These are phyloP conservation scores for Pogonocichla stellata DNA, from an alignment of 2,113 vertebrate species.

Conservation along the genomic window DNA sequence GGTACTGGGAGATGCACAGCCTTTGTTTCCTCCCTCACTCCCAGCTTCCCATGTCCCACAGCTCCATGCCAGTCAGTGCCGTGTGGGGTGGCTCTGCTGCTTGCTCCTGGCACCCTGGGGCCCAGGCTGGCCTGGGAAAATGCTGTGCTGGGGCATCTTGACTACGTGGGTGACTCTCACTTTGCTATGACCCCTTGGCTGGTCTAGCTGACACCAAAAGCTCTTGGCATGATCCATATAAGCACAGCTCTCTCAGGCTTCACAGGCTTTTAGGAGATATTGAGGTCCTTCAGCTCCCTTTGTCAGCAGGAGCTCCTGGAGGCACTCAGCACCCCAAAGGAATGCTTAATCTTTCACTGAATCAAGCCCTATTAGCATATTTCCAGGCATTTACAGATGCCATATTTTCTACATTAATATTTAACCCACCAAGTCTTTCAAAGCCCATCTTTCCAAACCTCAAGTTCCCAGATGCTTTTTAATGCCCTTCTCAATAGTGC, in stretches of 20 bases:
- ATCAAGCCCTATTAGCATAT: slow-evolving; percentile 43
- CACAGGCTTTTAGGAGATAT: background rate
- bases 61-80: fast-evolving
- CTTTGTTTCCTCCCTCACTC: background rate
- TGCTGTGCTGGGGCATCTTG: background rate
- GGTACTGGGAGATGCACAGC: background rate
- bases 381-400: slow-evolving; percentile 71
- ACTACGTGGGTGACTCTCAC: background rate
- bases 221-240: background rate
- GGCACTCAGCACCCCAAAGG: slow-evolving; percentile 7
- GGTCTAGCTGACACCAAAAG: background rate
- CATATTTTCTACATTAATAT: slow-evolving; percentile 82
- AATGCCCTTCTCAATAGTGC: slow-evolving; percentile 77
- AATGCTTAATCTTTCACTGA: background rate
- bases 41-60: background rate
- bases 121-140: background rate
- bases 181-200: background rate
- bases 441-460: slow-evolving; percentile 71
- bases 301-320: slow-evolving; percentile 10
- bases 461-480: slow-evolving; percentile 77
- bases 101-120: background rate
- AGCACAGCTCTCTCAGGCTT: background rate
- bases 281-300: background rate
- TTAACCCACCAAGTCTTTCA: slow-evolving; percentile 77
- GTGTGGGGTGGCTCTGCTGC: background rate